A percentile compares a stretch with the other conserved stretches of the same genome.
Evolutionary conservation across 1,140 invertebrate species (phyloP).

Genomic region (Anastatus disparis): DNA sequence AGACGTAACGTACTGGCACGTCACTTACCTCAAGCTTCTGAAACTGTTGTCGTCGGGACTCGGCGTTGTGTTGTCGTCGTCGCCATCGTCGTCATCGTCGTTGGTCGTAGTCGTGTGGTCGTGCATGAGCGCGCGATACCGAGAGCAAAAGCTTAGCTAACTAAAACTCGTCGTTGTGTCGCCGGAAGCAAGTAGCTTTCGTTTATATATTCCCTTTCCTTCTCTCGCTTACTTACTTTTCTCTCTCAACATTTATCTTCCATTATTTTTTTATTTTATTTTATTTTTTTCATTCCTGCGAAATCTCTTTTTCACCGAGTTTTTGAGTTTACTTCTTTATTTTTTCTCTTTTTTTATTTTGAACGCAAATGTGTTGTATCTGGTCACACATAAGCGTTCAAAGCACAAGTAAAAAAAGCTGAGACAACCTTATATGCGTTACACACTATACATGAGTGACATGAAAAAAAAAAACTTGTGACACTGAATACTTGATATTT

Average conservation of each 20-base stretch:
- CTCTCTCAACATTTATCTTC: not conserved
- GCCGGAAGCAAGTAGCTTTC: not conserved
- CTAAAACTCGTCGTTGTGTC: not conserved
- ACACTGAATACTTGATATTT: too few species aligned
- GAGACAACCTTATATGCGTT: not conserved
- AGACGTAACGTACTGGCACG: slow-evolving; percentile 46
- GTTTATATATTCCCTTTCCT: not conserved
- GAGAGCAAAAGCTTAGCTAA: too few species aligned
- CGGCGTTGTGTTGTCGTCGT: too few species aligned
- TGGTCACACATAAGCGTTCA: not conserved
- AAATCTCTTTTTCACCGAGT: not conserved
- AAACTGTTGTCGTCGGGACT: slow-evolving; percentile 7
- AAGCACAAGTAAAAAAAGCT: not conserved
- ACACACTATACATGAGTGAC: too few species aligned
- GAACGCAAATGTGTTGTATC: not conserved
- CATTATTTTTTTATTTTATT: too few species aligned
- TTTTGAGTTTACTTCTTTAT: not conserved
- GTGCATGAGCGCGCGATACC: too few species aligned
- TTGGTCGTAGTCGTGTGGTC: too few species aligned
- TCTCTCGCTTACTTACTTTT: too few species aligned
- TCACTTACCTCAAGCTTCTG: slow-evolving; percentile 54
- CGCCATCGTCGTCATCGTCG: too few species aligned
- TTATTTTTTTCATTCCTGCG: not conserved
- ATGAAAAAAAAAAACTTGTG: not conserved
- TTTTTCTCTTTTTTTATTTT: too few species aligned